Evolutionary conservation across 92 coral and sea anemone genomes (phyloP).

Genomic region (Micromussa lordhowensis): DNA sequence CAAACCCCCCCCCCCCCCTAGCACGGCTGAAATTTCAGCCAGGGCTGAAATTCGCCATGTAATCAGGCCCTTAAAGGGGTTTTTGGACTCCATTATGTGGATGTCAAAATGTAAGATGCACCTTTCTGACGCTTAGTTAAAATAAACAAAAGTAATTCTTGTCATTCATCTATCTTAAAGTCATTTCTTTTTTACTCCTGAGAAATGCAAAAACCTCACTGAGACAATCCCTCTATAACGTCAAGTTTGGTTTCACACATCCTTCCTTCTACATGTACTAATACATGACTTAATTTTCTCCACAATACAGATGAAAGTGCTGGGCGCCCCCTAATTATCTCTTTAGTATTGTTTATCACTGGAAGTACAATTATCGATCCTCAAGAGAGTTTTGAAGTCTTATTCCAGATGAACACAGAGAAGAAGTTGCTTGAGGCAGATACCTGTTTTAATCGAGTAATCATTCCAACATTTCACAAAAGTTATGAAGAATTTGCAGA

Average conservation of each 20-base stretch:
- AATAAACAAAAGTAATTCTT: conserved; percentile 8
- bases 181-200: not conserved
- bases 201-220: conserved; percentile 10
- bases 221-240: not conserved
- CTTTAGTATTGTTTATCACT: not conserved
- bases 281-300: too few relatives aligned
- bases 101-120: too few relatives aligned
- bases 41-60: too few relatives aligned
- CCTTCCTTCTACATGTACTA: too few relatives aligned
- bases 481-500: conserved; percentile 49
- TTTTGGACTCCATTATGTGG: too few relatives aligned
- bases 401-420: conserved; percentile 16
- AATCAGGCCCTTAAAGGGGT: too few relatives aligned
- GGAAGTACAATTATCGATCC: conserved; percentile 40
- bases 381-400: conserved; percentile 44
- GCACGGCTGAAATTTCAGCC: too few relatives aligned
- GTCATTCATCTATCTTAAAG: too few relatives aligned
- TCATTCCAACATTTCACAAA: conserved; percentile 50
- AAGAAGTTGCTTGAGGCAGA: conserved; percentile 50
- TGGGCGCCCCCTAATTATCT: too few relatives aligned
- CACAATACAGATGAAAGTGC: too few relatives aligned
- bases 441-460: conserved; percentile 53
- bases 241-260: conserved; percentile 1
- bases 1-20: too few relatives aligned
- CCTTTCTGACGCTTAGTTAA: too few relatives aligned